A percentile compares a stretch with the other conserved stretches of the same genome.
Evolutionary conservation across 2,797 vertebrate genomes (phyloP).

Genomic region (Schizopygopsis pylzovi): DNA sequence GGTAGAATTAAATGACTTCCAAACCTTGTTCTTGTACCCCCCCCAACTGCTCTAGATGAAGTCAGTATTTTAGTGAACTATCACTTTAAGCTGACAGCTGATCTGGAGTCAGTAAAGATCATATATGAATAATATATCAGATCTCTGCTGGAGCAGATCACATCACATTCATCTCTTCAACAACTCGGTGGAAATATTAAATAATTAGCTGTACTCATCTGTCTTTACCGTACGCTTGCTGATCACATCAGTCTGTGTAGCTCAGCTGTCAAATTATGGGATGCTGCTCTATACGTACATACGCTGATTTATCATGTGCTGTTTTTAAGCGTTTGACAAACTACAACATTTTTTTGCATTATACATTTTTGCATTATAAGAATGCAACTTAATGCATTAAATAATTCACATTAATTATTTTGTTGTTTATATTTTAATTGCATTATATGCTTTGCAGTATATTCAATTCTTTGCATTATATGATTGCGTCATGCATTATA

Average conservation of each 20-base stretch:
- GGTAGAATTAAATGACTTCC: no score
- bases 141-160: constrained; percentile 6
- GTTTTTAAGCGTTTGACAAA: neutral
- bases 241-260: no score
- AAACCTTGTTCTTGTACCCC: no score
- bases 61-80: neutral
- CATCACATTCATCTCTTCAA: neutral
- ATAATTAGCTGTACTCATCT: neutral
- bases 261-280: no score
- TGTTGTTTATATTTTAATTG: neutral
- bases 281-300: neutral
- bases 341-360: neutral
- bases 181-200: neutral
- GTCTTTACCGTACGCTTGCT: neutral
- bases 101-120: constrained; percentile 49
- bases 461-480: neutral
- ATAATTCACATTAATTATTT: neutral
- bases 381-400: neutral
- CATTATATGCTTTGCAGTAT: neutral
- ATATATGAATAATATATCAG: constrained; percentile 58
- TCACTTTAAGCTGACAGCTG: constrained; percentile 9
- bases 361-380: neutral
- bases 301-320: neutral
- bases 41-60: neutral
- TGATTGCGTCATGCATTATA: no score